Evolutionary conservation across 2,113 vertebrate genomes (phyloP).

Genomic region (Ivindomyrus marchei): DNA sequence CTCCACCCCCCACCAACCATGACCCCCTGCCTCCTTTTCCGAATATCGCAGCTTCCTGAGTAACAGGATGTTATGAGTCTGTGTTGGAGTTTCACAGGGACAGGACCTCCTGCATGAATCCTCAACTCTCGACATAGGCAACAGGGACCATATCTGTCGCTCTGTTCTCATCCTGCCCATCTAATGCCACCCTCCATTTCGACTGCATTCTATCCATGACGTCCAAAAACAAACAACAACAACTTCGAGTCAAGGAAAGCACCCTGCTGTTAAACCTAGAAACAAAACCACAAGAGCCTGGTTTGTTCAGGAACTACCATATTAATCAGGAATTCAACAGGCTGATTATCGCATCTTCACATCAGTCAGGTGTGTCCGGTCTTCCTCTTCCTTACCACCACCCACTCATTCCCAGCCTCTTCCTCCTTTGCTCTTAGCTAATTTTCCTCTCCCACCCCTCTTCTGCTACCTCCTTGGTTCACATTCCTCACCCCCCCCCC

Average conservation of each 20-base stretch:
- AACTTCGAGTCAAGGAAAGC: not conserved
- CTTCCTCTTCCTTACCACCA: not conserved
- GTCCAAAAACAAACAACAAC: not conserved
- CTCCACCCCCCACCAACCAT: conserved; percentile 10
- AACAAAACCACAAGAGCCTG: not conserved
- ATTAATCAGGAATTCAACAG: not conserved
- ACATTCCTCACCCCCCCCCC: not conserved
- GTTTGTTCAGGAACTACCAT: not conserved
- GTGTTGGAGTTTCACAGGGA: conserved; percentile 17
- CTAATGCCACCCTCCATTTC: not conserved
- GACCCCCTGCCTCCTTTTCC: conserved; percentile 32
- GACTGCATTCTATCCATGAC: not conserved
- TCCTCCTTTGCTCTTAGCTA: not conserved
- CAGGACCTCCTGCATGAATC: not conserved
- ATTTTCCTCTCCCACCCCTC: not conserved
- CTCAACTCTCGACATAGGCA: not conserved
- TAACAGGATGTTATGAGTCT: conserved; percentile 61
- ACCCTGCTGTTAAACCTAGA: not conserved
- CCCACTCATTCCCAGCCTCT: not conserved
- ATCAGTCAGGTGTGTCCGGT: not conserved
- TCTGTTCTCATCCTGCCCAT: not conserved
- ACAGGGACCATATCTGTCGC: not conserved
- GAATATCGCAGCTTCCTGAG: conserved; percentile 44
- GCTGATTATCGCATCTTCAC: not conserved
- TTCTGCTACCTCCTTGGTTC: not conserved